These are phyloP conservation scores for Cyclargus thomasi DNA, from an alignment of 1,140 invertebrate species.

Conservation along the genomic window DNA sequence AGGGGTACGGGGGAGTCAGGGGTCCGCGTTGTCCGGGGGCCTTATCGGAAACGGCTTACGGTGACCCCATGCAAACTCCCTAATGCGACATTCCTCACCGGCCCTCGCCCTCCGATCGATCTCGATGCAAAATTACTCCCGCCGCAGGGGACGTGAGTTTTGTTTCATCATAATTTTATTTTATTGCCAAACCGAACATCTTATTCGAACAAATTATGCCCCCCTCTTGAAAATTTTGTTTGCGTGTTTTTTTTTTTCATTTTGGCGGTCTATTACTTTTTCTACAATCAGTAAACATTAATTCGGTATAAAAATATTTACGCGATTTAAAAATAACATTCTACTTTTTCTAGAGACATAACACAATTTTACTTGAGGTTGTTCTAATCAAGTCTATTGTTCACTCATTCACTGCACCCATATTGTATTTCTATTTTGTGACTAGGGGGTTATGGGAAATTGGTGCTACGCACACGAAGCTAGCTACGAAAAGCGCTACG, in stretches of 20 bases:
- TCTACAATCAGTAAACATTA: no score
- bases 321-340: no score
- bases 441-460: no score
- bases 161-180: conserved; percentile 56
- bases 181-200: conserved; percentile 43
- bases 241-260: not conserved
- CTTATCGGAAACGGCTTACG: conserved; percentile 74
- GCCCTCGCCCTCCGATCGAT: conserved; percentile 61
- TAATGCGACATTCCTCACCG: conserved; percentile 61
- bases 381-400: no score
- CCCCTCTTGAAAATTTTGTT: not conserved
- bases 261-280: not conserved
- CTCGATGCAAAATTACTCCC: conserved; percentile 64
- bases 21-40: conserved; percentile 41
- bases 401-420: no score
- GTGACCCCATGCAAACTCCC: conserved; percentile 71
- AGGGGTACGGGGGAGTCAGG: conserved; percentile 21
- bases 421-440: no score
- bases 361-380: no score
- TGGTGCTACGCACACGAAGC: no score
- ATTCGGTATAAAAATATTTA: no score
- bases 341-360: no score
- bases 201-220: conserved; percentile 9
- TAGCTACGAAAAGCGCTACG: no score
- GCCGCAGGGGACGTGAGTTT: conserved; percentile 53